Evolutionary conservation across 2,113 vertebrate species (phyloP).

Genomic region (Numenius arquata): DNA sequence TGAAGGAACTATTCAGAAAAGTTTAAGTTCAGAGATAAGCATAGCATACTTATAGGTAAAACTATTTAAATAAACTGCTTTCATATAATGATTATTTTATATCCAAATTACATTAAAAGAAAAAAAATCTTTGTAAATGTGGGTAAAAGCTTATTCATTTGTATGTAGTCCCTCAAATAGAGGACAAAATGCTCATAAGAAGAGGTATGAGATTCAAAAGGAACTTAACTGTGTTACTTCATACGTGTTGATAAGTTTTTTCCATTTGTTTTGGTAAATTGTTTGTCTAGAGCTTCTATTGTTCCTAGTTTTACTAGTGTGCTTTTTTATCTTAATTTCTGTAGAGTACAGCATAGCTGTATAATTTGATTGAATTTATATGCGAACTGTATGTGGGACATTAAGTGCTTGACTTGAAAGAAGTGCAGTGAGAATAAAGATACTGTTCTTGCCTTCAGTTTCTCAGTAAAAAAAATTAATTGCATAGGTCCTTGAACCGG

Average conservation of each 20-base stretch:
- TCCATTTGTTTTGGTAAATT: background rate
- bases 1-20: background rate
- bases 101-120: background rate
- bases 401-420: constrained; percentile 16
- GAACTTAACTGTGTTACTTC: background rate
- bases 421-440: constrained; percentile 47
- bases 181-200: background rate
- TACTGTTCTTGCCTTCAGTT: constrained; percentile 4
- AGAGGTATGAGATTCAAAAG: background rate
- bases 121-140: background rate
- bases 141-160: background rate
- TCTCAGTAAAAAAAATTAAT: background rate
- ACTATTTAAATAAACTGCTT: background rate
- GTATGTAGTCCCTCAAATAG: background rate
- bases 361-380: background rate
- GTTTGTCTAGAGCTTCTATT: background rate
- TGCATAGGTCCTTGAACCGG: background rate
- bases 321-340: constrained; percentile 12
- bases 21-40: background rate
- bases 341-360: constrained; percentile 20
- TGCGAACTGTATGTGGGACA: background rate
- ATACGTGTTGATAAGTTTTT: background rate
- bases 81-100: background rate
- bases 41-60: background rate
- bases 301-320: background rate